Conservation (phyloP, 2,888 invertebrate species). For the Zhuqinia jingwanae region DNA sequence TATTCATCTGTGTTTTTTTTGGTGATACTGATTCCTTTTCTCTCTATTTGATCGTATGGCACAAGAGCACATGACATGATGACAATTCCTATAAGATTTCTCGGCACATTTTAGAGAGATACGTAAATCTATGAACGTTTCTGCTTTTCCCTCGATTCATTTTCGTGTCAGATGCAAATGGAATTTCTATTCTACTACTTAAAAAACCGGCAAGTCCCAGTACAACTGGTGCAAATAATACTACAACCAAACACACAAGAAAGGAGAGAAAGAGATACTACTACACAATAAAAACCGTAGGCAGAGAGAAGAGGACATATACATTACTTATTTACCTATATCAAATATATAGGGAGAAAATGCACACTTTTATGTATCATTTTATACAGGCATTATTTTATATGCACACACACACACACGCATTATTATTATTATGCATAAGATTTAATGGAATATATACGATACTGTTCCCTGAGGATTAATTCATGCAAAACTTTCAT, state of each 20-base stretch:
- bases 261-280: neutral
- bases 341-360: neutral
- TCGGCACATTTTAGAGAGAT: neutral
- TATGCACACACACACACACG: neutral
- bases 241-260: neutral
- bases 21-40: neutral
- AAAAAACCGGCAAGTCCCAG: neutral
- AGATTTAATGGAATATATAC: constrained; percentile 28
- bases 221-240: constrained; percentile 16
- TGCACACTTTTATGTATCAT: neutral
- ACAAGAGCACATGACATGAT: too few relatives aligned
- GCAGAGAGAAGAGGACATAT: neutral
- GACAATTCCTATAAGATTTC: neutral
- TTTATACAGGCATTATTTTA: neutral
- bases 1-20: neutral
- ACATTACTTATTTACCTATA: too few relatives aligned
- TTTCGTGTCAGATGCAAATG: constrained; percentile 47
- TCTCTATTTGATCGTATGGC: too few relatives aligned
- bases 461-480: constrained; percentile 52
- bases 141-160: constrained; percentile 48
- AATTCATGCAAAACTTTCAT: constrained; percentile 65
- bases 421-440: constrained; percentile 1
- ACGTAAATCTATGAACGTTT: constrained; percentile 12
- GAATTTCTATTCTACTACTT: constrained; percentile 7
- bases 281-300: neutral